Conservation (phyloP, 92 coral and sea anemone species). For the Galaxea fascicularis region DNA sequence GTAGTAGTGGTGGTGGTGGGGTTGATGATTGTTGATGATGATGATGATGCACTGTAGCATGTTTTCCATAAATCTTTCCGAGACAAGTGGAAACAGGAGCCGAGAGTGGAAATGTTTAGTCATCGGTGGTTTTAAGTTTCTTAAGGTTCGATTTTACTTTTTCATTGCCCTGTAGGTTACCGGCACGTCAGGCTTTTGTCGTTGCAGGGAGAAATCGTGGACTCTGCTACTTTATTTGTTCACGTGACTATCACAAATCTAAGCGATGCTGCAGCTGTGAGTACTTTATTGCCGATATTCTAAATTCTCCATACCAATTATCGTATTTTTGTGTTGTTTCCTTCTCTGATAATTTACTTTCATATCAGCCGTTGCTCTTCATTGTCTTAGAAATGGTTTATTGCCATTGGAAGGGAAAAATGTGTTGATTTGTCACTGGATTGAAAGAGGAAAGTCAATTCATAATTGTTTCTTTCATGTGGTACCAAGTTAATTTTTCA, state of each 20-base stretch:
- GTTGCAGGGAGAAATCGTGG: slow-evolving; percentile 81
- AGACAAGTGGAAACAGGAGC: too few relatives aligned
- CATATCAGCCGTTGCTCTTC: too few relatives aligned
- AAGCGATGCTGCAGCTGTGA: slow-evolving; percentile 85
- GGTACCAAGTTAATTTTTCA: neutral
- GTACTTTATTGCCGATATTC: neutral
- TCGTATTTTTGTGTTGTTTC: neutral
- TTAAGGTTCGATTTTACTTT: neutral
- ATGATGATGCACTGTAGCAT: too few relatives aligned
- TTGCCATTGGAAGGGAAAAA: too few relatives aligned
- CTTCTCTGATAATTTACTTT: neutral
- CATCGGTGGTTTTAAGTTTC: neutral
- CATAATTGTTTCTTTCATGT: neutral
- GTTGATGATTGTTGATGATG: too few relatives aligned
- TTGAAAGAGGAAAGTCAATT: neutral
- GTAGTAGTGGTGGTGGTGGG: too few relatives aligned
- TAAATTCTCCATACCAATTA: neutral
- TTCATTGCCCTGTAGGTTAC: slow-evolving; percentile 63
- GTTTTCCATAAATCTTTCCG: too few relatives aligned
- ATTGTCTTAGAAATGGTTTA: too few relatives aligned
- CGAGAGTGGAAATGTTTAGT: neutral
- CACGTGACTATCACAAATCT: slow-evolving; percentile 89
- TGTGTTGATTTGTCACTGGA: too few relatives aligned
- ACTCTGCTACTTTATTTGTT: slow-evolving; percentile 91
- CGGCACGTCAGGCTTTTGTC: slow-evolving; percentile 93